Evolutionary conservation across 2,113 vertebrate species (phyloP).

Genomic region (Peromyscus polionotus): DNA sequence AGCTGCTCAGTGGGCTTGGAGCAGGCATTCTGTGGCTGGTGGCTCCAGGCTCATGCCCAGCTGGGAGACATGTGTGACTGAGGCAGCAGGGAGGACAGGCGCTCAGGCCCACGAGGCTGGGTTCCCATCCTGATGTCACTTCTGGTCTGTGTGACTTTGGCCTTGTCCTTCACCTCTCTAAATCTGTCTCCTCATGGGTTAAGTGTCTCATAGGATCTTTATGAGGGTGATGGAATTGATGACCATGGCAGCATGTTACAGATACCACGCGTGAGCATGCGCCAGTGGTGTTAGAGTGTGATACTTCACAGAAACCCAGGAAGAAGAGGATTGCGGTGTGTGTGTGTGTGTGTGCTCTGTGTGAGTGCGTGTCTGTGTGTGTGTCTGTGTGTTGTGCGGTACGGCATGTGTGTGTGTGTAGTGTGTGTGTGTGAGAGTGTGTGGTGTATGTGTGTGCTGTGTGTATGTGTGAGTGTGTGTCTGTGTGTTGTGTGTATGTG

Average conservation of each 20-base stretch:
- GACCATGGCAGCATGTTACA: background rate
- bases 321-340: background rate
- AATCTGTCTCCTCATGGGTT: background rate
- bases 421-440: background rate
- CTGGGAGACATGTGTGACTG: background rate
- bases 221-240: background rate
- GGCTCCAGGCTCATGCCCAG: background rate
- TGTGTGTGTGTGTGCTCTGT: background rate
- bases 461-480: background rate
- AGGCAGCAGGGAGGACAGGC: background rate
- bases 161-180: background rate
- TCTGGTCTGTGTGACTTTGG: background rate
- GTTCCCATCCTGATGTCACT: background rate
- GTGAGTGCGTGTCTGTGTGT: background rate
- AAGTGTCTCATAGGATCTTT: background rate
- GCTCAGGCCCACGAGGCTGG: background rate
- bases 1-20: background rate
- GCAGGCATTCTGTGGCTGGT: background rate
- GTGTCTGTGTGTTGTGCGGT: background rate
- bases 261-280: background rate
- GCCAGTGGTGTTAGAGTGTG: no score
- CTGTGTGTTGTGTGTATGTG: background rate
- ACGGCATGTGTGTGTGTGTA: no score
- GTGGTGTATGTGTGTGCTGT: background rate
- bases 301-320: background rate